Percentiles rank a stretch among this genome's conserved stretches.
Conservation (phyloP, 2,113 vertebrate species). For the Reinhardtius hippoglossoides region DNA sequence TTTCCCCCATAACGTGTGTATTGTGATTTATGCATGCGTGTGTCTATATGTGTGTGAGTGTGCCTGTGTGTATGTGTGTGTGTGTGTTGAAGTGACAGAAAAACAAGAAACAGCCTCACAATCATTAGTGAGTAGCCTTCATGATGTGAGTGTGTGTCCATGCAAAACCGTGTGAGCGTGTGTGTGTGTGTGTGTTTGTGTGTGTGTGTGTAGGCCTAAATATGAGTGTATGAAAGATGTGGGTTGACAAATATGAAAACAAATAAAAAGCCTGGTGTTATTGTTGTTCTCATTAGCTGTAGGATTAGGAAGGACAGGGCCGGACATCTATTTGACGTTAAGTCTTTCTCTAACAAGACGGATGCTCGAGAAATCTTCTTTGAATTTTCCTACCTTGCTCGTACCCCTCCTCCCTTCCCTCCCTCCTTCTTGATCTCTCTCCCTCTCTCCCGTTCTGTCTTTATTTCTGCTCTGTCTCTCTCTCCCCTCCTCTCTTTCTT, state of each 20-base stretch:
- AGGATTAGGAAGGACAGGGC: conserved; percentile 62
- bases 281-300: conserved; percentile 57
- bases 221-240: not conserved
- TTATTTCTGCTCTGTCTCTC: conserved; percentile 60
- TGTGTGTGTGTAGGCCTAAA: not conserved
- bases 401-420: conserved; percentile 43
- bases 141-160: conserved; percentile 4
- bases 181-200: not conserved
- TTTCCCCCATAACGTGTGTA: too few species aligned
- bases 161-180: not conserved
- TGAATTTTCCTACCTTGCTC: conserved; percentile 62
- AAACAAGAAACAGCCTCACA: conserved; percentile 69
- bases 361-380: conserved; percentile 68
- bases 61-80: too few species aligned
- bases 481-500: conserved; percentile 53
- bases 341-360: conserved; percentile 65
- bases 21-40: too few species aligned
- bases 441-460: conserved; percentile 50
- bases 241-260: conserved; percentile 35
- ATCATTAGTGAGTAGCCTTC: conserved; percentile 6
- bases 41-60: not conserved
- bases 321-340: conserved; percentile 75
- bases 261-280: conserved; percentile 33
- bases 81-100: conserved; percentile 21
- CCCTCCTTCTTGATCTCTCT: conserved; percentile 37